Evolutionary conservation across 2,113 vertebrate species (phyloP).

Genomic region (Asarcornis scutulata): DNA sequence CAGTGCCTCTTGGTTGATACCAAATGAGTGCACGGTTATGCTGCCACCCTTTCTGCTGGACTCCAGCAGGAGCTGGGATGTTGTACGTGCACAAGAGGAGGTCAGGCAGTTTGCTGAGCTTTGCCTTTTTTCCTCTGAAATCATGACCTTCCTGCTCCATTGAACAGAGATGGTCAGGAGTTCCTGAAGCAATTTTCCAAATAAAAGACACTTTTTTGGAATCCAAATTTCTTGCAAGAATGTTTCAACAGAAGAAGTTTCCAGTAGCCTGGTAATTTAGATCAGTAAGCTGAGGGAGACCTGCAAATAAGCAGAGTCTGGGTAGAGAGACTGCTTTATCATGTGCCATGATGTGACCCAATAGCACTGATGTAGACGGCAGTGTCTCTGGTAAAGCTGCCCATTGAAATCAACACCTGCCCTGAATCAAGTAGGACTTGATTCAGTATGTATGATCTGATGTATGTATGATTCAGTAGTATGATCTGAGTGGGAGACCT

Average conservation of each 20-base stretch:
- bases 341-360: neutral
- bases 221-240: slow-evolving; percentile 30
- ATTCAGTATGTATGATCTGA: no score
- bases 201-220: neutral
- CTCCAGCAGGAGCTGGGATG: neutral
- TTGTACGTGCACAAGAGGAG: neutral
- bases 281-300: neutral
- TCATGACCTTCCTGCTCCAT: neutral
- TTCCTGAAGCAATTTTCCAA: slow-evolving; percentile 53
- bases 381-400: neutral
- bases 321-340: neutral
- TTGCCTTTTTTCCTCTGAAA: neutral
- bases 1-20: neutral
- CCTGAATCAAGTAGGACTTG: neutral
- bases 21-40: neutral
- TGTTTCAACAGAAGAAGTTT: slow-evolving; percentile 13
- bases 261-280: neutral
- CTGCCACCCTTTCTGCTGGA: neutral
- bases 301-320: neutral
- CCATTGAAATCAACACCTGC: neutral
- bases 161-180: neutral
- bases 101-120: neutral
- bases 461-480: no score
- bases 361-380: neutral
- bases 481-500: neutral